A percentile compares a stretch with the other conserved stretches of the same genome.
phyloP scores from a whole-genome alignment of 2,797 vertebrate species.

The Eulemur mongoz region DNA sequence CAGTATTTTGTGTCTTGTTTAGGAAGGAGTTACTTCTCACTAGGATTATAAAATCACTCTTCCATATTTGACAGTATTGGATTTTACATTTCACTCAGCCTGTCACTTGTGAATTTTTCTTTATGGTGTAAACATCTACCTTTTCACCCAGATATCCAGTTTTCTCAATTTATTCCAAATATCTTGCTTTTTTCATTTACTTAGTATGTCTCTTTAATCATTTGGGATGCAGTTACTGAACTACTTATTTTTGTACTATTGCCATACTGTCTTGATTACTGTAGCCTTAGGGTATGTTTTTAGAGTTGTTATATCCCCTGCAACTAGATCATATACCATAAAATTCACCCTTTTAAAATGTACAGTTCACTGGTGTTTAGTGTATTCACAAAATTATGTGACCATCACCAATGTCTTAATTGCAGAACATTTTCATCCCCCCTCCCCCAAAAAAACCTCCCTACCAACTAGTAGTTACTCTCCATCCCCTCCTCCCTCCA shows the following conservation, averaged over 20 bases:
- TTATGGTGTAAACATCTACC: background rate
- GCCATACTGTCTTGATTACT: background rate
- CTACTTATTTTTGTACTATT: background rate
- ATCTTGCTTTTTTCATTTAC: background rate
- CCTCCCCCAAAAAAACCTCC: background rate
- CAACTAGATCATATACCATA: background rate
- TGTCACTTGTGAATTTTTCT: background rate
- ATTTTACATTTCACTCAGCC: constrained; percentile 3
- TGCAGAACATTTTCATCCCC: background rate
- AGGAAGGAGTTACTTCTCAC: background rate
- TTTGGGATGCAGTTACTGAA: background rate
- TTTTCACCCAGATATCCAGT: background rate
- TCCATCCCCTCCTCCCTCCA: accelerated
- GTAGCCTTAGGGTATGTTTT: background rate
- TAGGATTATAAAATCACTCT: background rate
- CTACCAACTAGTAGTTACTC: background rate
- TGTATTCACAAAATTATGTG: background rate
- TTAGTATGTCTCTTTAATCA: background rate
- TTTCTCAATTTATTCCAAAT: background rate
- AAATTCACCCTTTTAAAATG: background rate
- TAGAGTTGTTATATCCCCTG: background rate
- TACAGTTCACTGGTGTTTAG: background rate
- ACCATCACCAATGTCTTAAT: background rate
- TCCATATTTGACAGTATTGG: background rate
- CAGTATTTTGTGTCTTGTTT: background rate